phyloP scores from a whole-genome alignment of 2,888 invertebrate species.

The Hyposoter dolosus region DNA sequence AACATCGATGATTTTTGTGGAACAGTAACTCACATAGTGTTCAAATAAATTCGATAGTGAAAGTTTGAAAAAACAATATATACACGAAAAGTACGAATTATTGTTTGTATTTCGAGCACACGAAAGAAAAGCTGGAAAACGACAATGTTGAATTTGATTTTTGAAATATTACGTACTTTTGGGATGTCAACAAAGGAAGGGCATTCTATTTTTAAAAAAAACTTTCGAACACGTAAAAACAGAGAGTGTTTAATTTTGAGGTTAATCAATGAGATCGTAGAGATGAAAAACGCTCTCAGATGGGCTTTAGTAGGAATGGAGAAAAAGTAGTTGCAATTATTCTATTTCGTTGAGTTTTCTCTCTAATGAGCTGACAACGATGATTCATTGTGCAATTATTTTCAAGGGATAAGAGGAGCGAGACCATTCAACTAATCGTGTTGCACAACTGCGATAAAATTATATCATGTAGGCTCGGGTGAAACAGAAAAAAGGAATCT shows the following conservation, averaged over 20 bases:
- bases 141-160: not conserved
- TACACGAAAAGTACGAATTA: not conserved
- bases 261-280: not conserved
- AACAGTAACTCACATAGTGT: not conserved
- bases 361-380: not conserved
- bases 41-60: not conserved
- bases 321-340: not conserved
- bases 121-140: not conserved
- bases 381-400: conserved; percentile 22
- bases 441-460: conserved; percentile 12
- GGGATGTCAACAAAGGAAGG: not conserved
- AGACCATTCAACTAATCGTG: not conserved
- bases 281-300: not conserved
- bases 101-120: not conserved
- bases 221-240: not conserved
- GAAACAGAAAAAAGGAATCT: not conserved
- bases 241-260: not conserved
- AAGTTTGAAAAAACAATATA: not conserved
- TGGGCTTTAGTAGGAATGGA: not conserved
- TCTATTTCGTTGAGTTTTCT: not conserved
- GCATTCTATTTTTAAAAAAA: not conserved
- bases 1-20: too few species aligned
- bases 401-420: not conserved
- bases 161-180: not conserved
- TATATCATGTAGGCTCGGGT: not conserved